Evolutionary conservation across 2,888 invertebrate species (phyloP).

Genomic region (Germaria angustata): DNA sequence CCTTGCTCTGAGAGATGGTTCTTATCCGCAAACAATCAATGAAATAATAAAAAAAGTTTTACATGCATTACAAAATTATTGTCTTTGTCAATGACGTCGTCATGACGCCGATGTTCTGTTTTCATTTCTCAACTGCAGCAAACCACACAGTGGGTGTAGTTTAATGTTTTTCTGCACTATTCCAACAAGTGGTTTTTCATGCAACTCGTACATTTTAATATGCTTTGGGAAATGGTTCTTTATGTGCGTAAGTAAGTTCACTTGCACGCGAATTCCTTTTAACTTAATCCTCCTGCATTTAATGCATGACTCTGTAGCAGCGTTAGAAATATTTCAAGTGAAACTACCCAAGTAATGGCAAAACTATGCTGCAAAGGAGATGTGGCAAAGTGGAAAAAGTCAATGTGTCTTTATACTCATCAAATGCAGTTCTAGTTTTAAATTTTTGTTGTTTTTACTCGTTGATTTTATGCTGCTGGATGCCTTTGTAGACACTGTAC

Average conservation of each 20-base stretch:
- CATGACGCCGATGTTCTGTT: no score
- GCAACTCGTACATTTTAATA: neutral
- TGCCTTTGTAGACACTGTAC: neutral
- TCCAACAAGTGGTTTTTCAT: neutral
- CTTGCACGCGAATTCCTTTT: neutral
- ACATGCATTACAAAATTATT: no score
- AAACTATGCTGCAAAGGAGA: constrained; percentile 21
- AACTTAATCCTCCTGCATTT: constrained; percentile 32
- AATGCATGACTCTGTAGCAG: constrained; percentile 9
- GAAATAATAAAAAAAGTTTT: no score
- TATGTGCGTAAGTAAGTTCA: neutral
- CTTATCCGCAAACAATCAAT: no score
- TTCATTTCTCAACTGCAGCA: no score
- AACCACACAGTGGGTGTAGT: no score
- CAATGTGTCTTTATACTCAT: neutral
- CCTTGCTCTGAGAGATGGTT: no score
- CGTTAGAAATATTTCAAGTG: constrained; percentile 21
- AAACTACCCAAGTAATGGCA: constrained; percentile 45
- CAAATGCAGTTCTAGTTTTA: neutral
- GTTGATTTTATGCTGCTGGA: constrained; percentile 6
- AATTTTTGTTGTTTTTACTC: neutral
- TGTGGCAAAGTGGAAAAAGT: neutral
- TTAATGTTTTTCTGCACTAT: no score
- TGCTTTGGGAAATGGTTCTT: neutral
- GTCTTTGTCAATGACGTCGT: no score